These are phyloP conservation scores for Drosophila ohnishii DNA, from an alignment of 1,140 invertebrate genomes.

Conservation along the genomic window DNA sequence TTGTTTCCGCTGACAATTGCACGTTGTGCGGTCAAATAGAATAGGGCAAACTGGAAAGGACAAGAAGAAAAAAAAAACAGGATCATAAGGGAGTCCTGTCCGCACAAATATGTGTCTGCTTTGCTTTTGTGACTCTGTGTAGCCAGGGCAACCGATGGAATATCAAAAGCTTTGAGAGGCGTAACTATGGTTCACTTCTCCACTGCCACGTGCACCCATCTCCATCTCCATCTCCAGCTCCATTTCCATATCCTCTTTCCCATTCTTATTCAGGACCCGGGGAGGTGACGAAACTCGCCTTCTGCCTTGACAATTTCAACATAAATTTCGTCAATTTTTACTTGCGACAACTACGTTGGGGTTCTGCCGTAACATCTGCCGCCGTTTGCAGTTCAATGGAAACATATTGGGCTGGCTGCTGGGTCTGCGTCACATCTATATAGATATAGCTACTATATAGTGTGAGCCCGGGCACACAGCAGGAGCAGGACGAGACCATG, in stretches of 20 bases:
- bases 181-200: slow-evolving; percentile 21
- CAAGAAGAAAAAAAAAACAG: slow-evolving; percentile 4
- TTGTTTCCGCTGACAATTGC: slow-evolving; percentile 65
- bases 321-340: slow-evolving; percentile 73
- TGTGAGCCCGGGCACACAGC: slow-evolving; percentile 4
- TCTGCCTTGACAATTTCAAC: slow-evolving; percentile 72
- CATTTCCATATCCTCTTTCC: slow-evolving; percentile 5
- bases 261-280: not conserved
- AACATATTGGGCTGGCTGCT: slow-evolving; percentile 60
- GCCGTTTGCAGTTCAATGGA: slow-evolving; percentile 66
- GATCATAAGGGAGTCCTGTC: not conserved
- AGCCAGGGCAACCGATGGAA: slow-evolving; percentile 34
- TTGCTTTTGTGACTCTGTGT: slow-evolving; percentile 4
- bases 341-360: slow-evolving; percentile 69
- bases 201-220: slow-evolving; percentile 35
- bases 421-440: slow-evolving; percentile 32
- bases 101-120: slow-evolving; percentile 3
- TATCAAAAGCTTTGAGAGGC: slow-evolving; percentile 19
- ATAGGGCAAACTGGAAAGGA: slow-evolving; percentile 25
- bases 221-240: not conserved
- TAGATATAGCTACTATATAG: slow-evolving; percentile 13
- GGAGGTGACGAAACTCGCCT: slow-evolving; percentile 45
- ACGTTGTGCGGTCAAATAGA: slow-evolving; percentile 74
- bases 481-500: slow-evolving; percentile 35
- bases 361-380: slow-evolving; percentile 58